A percentile compares a stretch with the other conserved stretches of the same genome.
These are phyloP conservation scores for Eulemur mongoz DNA, from an alignment of 2,797 vertebrate genomes.

Conservation along the genomic window DNA sequence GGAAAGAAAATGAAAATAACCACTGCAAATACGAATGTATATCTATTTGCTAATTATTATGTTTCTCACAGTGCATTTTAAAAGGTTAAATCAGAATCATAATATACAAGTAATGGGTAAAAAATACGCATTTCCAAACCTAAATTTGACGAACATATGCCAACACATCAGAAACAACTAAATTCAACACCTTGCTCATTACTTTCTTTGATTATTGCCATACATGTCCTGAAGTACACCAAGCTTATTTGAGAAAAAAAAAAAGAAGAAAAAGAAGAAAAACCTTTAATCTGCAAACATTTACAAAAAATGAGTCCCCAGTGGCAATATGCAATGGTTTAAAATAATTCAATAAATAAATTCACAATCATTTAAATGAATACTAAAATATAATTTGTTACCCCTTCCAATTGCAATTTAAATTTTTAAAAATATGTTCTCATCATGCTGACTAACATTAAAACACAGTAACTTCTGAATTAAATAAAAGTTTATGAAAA, in stretches of 20 bases:
- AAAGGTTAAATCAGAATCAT: constrained; percentile 47
- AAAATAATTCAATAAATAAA: constrained; percentile 81
- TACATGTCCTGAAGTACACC: constrained; percentile 84
- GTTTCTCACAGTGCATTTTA: neutral
- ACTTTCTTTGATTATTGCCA: constrained; percentile 82
- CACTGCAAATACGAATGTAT: neutral
- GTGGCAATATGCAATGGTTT: constrained; percentile 82
- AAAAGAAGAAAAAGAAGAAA: neutral
- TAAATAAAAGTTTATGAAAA: constrained; percentile 67
- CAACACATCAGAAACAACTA: constrained; percentile 80
- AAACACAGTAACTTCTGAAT: constrained; percentile 46
- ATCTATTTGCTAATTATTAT: neutral
- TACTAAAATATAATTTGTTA: constrained; percentile 58
- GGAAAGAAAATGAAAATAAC: neutral
- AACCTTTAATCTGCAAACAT: constrained; percentile 91
- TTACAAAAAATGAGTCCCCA: constrained; percentile 87
- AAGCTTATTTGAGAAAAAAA: constrained; percentile 87
- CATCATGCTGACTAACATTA: constrained; percentile 45
- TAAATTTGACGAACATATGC: constrained; percentile 67
- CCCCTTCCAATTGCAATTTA: constrained; percentile 41
- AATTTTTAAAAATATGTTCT: constrained; percentile 38
- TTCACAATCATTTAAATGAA: constrained; percentile 71
- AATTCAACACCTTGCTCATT: constrained; percentile 60
- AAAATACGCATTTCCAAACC: constrained; percentile 64
- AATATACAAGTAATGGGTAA: constrained; percentile 13